A percentile compares a stretch with the other conserved stretches of the same genome.
These are phyloP conservation scores for Fulica atra DNA, from an alignment of 2,113 vertebrate genomes.

Conservation along the genomic window DNA sequence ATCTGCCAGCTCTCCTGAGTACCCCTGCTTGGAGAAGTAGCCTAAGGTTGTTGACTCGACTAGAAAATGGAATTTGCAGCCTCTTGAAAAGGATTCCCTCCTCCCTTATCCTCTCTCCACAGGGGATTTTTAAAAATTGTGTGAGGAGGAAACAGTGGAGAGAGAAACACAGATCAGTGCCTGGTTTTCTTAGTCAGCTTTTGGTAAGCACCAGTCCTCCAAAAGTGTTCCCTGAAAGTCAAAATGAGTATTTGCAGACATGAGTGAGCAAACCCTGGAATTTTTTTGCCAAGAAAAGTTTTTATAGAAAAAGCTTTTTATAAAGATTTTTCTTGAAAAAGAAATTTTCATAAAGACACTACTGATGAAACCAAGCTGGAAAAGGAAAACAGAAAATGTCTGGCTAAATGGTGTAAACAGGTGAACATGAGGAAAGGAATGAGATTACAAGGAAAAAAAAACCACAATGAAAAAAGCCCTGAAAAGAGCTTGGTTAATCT, in stretches of 20 bases:
- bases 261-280: neutral
- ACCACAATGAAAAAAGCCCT: neutral
- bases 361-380: neutral
- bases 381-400: neutral
- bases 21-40: neutral
- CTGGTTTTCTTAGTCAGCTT: neutral
- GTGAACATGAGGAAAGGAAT: neutral
- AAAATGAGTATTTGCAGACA: neutral
- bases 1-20: neutral
- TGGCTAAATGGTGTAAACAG: neutral
- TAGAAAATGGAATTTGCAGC: neutral
- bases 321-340: neutral
- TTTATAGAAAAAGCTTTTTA: neutral
- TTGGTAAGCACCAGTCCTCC: neutral
- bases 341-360: neutral
- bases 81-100: neutral
- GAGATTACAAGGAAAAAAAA: neutral
- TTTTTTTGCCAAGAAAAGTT: neutral
- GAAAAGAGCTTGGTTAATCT: neutral
- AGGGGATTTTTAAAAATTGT: neutral
- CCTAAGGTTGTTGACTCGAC: neutral
- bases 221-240: neutral
- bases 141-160: neutral
- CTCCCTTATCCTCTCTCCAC: accelerated
- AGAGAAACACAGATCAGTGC: neutral